Evolutionary conservation across 2,888 invertebrate genomes (phyloP), one percentile per base, ranked within the genome.

Genomic region (Drosophila birchii): DNA sequence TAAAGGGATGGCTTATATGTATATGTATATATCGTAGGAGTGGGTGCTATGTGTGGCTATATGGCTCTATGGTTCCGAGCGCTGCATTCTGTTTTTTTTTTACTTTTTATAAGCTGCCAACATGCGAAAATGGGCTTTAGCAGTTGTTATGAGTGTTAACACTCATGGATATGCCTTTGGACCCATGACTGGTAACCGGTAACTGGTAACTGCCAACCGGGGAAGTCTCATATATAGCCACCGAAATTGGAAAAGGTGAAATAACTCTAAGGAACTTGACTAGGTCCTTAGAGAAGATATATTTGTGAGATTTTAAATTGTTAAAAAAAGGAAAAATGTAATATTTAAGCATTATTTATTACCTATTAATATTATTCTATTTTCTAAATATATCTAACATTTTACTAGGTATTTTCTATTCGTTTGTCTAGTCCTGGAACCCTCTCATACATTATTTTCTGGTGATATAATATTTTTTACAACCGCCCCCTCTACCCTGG

Each of bases 71-170:
- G 29, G 6, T 29, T 29, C 29, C 29, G 29, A 29, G 29, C 29
- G 29, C 32, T 86, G 84, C 77, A 84, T 79, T 45, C 44, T 18
- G 80, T 18, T 49, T 49, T 32, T 20, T 45, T 85, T 20, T 20
- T 14, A n/a, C 18, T 20, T 87, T 91, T 91, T 90, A 90, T 89
- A 91, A 89, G 90, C 82, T 88, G 88, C 84, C 86, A 91, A 90
- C 90, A 91, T 91, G 91, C 91, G 84, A 91, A 90, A 91, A 89
- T 90, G 84, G 87, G 77, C 90, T 86, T 86, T 89, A 89, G 86
- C 86, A 90, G 86, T 86, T 87, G 86, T 86, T 86, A 86, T 88
- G 90, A 88, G 87, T 90, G 86, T 86, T 90, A 90, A 86, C 86
- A 88, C 85, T 89, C 88, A 70, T 66, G 74, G 78, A 63, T 77